Evolutionary conservation across 2,888 invertebrate genomes (phyloP).

Genomic region (Melanargia galathea): DNA sequence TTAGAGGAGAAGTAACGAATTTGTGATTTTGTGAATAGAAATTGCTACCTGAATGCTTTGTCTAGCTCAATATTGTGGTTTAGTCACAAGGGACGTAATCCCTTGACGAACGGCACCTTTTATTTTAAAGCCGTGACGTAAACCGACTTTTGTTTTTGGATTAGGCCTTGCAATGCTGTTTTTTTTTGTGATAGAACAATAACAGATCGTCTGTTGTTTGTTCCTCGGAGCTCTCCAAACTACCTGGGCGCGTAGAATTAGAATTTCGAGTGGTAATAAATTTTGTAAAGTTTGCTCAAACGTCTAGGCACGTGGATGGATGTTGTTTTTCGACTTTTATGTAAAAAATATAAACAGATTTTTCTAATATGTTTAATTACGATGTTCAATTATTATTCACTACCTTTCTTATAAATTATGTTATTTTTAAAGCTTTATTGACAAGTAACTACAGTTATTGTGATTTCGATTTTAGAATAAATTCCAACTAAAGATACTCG

Average conservation of each 20-base stretch:
- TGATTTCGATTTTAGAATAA: no score
- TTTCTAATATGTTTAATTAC: no score
- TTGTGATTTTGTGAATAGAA: constrained; percentile 53
- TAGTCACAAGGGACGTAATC: constrained; percentile 65
- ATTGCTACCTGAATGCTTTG: constrained; percentile 75
- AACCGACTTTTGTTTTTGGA: constrained; percentile 60
- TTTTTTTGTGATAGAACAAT: constrained; percentile 31
- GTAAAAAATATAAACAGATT: no score
- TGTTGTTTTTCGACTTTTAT: constrained; percentile 13
- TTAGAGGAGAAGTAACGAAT: constrained; percentile 36
- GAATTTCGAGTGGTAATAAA: constrained; percentile 35
- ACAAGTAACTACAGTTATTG: no score
- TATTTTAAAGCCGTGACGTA: constrained; percentile 73
- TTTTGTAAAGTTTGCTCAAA: constrained; percentile 29
- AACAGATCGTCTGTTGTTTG: constrained; percentile 31
- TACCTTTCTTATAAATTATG: no score
- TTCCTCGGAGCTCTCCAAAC: constrained; percentile 29
- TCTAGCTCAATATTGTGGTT: constrained; percentile 66
- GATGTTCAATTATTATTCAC: no score
- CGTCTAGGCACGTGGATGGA: constrained; percentile 32
- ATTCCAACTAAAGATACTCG: background rate
- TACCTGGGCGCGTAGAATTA: constrained; percentile 34
- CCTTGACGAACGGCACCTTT: constrained; percentile 68
- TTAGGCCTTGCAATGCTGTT: constrained; percentile 46
- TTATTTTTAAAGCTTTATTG: no score